Percentiles rank a stretch among this genome's conserved stretches.
Conservation (phyloP, 1,140 invertebrate genomes). For the Agrilus planipennis region DNA sequence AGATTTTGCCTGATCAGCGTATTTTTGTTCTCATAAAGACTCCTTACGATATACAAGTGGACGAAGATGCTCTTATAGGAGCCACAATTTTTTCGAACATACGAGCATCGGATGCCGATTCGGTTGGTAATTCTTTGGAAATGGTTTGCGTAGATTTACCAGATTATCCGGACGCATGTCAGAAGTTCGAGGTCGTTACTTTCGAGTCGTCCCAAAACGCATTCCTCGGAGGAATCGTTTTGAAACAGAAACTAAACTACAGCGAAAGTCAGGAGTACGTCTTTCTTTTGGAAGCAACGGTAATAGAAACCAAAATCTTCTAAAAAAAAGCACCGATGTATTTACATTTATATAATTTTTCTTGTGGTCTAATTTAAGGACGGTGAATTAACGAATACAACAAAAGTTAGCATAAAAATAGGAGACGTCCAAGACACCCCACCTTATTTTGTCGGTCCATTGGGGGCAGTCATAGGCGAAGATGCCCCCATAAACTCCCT, state of each 20-base stretch:
- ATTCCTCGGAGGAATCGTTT: conserved; percentile 23
- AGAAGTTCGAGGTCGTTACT: conserved; percentile 23
- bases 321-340: too few species aligned
- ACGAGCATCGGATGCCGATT: conserved; percentile 63
- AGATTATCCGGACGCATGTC: conserved; percentile 23
- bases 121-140: conserved; percentile 66
- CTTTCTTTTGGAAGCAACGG: conserved; percentile 27
- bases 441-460: conserved; percentile 67
- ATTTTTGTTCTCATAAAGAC: conserved; percentile 38
- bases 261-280: conserved; percentile 16
- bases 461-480: conserved; percentile 70
- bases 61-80: conserved; percentile 63
- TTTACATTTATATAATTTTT: conserved; percentile 38
- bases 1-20: too few species aligned
- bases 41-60: conserved; percentile 66
- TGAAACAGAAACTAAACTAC: conserved; percentile 25
- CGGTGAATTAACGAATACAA: conserved; percentile 58
- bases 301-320: too few species aligned
- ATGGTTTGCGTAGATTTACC: conserved; percentile 49
- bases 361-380: conserved; percentile 44
- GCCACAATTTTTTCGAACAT: conserved; percentile 63
- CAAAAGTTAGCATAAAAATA: conserved; percentile 63
- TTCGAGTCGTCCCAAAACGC: conserved; percentile 19
- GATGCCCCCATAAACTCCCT: conserved; percentile 74
- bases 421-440: conserved; percentile 73